phyloP scores from a whole-genome alignment of 2,888 invertebrate genomes.

The Dicyrtoma fusca region DNA sequence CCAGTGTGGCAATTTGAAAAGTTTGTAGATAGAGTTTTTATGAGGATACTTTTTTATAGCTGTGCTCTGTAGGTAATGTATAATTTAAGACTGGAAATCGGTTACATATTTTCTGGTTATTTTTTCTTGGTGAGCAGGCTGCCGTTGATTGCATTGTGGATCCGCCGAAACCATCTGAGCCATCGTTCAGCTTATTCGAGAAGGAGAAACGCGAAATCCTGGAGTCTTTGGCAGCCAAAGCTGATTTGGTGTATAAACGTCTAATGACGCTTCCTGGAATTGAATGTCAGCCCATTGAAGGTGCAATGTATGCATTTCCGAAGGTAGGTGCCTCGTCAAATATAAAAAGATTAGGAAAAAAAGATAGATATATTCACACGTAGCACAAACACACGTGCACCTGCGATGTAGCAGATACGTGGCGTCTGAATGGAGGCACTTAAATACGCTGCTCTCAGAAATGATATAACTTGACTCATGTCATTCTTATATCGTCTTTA shows the following conservation, averaged over 20 bases:
- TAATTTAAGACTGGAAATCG: not conserved
- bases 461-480: no score
- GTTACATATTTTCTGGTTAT: not conserved
- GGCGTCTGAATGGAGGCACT: no score
- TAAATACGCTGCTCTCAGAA: no score
- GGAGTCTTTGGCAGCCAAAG: constrained; percentile 74
- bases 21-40: no score
- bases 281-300: constrained; percentile 79
- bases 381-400: no score
- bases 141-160: constrained; percentile 88
- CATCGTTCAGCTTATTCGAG: constrained; percentile 77
- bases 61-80: not conserved
- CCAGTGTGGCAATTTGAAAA: no score
- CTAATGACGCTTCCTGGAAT: constrained; percentile 90
- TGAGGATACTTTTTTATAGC: not conserved
- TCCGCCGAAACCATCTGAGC: constrained; percentile 81
- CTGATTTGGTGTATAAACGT: constrained; percentile 80
- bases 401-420: no score
- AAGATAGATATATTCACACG: no score
- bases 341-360: no score
- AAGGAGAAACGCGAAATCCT: constrained; percentile 76
- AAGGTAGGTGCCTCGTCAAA: no score
- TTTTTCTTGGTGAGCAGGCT: constrained; percentile 63
- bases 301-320: constrained; percentile 99
- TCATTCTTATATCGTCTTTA: no score